A percentile compares a stretch with the other conserved stretches of the same genome.
phyloP scores from a whole-genome alignment of 2,888 invertebrate species.

The Andrena haemorrhoa region DNA sequence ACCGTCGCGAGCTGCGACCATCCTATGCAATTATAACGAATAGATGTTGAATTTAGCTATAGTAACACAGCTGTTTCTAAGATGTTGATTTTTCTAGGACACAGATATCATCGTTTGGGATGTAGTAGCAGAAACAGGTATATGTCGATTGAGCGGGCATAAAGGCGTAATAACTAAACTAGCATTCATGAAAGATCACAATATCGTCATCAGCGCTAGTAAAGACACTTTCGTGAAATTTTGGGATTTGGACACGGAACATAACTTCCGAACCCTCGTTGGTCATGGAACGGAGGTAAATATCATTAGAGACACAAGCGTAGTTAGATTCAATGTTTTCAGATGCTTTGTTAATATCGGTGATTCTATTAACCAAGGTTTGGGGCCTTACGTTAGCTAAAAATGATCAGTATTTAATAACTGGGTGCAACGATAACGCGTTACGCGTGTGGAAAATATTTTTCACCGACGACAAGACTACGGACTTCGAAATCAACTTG shows the following conservation, averaged over 20 bases:
- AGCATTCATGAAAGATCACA: conserved; percentile 89
- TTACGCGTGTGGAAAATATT: conserved; percentile 93
- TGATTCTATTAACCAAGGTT: conserved; percentile 87
- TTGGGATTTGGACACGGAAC: conserved; percentile 98
- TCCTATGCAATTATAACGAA: neutral
- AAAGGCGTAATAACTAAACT: conserved; percentile 95
- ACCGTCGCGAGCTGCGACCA: no score
- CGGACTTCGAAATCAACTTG: conserved; percentile 84
- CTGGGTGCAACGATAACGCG: conserved; percentile 94
- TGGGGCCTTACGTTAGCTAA: conserved; percentile 94
- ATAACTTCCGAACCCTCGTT: conserved; percentile 97
- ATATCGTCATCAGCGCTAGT: conserved; percentile 92
- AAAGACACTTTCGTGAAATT: conserved; percentile 98
- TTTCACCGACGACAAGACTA: conserved; percentile 85
- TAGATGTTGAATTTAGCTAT: neutral
- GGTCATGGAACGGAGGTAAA: conserved; percentile 93
- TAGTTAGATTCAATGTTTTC: conserved; percentile 12
- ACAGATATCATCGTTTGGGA: conserved; percentile 98
- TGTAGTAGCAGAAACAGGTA: conserved; percentile 95
- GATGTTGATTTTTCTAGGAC: conserved; percentile 87
- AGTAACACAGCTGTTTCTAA: neutral
- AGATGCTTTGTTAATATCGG: conserved; percentile 1
- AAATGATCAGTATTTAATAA: conserved; percentile 93
- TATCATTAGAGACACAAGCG: neutral
- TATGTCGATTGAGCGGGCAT: conserved; percentile 96